Evolutionary conservation across 2,888 invertebrate species (phyloP).

Genomic region (Napeogenes sylphis): DNA sequence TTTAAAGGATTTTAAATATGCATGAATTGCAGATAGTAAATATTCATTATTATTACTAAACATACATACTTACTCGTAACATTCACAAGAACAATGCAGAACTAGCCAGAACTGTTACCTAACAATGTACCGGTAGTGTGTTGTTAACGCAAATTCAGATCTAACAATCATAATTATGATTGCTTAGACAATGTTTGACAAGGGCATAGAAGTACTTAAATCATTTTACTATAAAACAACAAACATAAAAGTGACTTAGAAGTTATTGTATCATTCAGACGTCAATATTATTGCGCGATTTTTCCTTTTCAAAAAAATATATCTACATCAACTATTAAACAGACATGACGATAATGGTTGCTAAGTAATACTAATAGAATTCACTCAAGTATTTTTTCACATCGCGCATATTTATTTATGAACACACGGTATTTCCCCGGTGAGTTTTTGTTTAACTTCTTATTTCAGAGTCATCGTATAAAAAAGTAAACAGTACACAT

Average conservation of each 20-base stretch:
- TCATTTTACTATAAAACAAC: not conserved
- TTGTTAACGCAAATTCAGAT: conserved; percentile 17
- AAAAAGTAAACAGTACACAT: too few relatives aligned
- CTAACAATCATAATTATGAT: conserved; percentile 13
- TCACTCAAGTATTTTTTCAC: not conserved
- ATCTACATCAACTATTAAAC: not conserved
- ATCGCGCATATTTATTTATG: not conserved
- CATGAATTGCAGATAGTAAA: too few relatives aligned
- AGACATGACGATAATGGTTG: not conserved
- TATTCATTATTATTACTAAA: too few relatives aligned
- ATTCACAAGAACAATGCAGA: conserved; percentile 8
- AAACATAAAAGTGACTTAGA: too few relatives aligned
- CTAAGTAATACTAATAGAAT: not conserved
- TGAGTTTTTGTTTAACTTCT: not conserved
- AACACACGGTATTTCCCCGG: not conserved
- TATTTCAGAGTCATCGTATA: too few relatives aligned
- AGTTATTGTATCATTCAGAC: too few relatives aligned
- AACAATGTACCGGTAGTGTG: conserved; percentile 27
- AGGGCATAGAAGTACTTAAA: not conserved
- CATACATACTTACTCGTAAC: too few relatives aligned
- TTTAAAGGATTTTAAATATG: not conserved
- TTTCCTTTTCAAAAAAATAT: not conserved
- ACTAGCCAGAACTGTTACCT: conserved; percentile 21
- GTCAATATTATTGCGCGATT: too few relatives aligned
- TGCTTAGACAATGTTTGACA: conserved; percentile 5